phyloP scores from a whole-genome alignment of 2,888 invertebrate species.

The Gymnocheta viridis region DNA sequence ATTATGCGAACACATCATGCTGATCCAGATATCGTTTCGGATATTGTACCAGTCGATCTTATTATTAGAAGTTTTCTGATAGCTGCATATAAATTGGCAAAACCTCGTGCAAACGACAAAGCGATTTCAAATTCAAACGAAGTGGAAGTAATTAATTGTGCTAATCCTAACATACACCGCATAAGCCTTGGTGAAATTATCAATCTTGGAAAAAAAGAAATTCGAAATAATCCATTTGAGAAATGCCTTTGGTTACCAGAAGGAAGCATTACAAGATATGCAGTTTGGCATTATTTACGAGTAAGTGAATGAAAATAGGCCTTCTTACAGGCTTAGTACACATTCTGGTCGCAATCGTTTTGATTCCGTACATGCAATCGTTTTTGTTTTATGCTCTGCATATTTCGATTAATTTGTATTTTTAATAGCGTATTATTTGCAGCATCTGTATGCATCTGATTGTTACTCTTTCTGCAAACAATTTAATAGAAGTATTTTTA shows the following conservation, averaged over 20 bases:
- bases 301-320: constrained; percentile 76
- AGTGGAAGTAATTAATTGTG: constrained; percentile 90
- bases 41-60: constrained; percentile 92
- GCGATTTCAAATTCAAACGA: constrained; percentile 66
- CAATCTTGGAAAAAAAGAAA: constrained; percentile 83
- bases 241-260: constrained; percentile 87
- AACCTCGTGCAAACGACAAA: not conserved
- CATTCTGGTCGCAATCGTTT: no score
- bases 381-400: no score
- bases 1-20: constrained; percentile 88
- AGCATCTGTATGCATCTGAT: no score
- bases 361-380: no score
- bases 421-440: no score
- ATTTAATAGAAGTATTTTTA: no score
- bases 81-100: constrained; percentile 86
- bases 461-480: no score
- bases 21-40: constrained; percentile 85
- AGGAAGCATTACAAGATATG: constrained; percentile 84
- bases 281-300: constrained; percentile 86
- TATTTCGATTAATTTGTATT: no score
- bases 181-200: constrained; percentile 87
- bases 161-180: constrained; percentile 87
- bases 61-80: constrained; percentile 88
- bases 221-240: constrained; percentile 85
- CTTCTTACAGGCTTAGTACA: no score